phyloP scores from a whole-genome alignment of 2,888 invertebrate genomes.

The Cephus runcator region DNA sequence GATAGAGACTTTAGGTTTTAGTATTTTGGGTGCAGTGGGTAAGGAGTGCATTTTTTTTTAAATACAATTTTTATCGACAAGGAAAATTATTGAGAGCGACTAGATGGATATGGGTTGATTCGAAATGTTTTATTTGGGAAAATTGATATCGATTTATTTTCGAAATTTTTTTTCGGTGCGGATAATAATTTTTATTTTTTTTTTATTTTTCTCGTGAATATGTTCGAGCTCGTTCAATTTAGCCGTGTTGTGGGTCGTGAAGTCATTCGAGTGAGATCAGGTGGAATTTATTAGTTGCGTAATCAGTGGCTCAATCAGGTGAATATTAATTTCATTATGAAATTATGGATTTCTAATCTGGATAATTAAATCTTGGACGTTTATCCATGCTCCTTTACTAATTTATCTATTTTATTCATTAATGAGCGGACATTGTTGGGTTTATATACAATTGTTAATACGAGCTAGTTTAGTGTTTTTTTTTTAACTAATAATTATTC shows the following conservation, averaged over 20 bases:
- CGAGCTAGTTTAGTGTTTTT: background rate
- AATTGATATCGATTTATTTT: no score
- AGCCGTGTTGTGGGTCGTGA: background rate
- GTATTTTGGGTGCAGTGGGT: no score
- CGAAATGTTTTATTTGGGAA: no score
- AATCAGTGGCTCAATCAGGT: background rate
- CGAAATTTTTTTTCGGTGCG: no score
- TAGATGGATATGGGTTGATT: no score
- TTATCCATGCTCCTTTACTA: background rate
- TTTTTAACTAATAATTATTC: background rate
- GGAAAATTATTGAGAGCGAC: no score
- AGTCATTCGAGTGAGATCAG: background rate
- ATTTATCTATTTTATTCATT: background rate
- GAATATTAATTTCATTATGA: background rate
- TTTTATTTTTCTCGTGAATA: background rate
- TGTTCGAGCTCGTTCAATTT: background rate
- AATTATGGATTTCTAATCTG: background rate
- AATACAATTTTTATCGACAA: no score
- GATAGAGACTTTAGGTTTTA: no score
- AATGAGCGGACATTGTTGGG: background rate
- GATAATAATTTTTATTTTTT: no score
- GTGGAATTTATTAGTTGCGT: background rate
- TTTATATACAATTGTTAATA: background rate
- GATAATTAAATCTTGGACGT: background rate
- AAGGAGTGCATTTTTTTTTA: no score